Evolutionary conservation across 2,888 invertebrate genomes (phyloP), one percentile per base, ranked within the genome.

Genomic region (Peribatodes rhomboidaria): DNA sequence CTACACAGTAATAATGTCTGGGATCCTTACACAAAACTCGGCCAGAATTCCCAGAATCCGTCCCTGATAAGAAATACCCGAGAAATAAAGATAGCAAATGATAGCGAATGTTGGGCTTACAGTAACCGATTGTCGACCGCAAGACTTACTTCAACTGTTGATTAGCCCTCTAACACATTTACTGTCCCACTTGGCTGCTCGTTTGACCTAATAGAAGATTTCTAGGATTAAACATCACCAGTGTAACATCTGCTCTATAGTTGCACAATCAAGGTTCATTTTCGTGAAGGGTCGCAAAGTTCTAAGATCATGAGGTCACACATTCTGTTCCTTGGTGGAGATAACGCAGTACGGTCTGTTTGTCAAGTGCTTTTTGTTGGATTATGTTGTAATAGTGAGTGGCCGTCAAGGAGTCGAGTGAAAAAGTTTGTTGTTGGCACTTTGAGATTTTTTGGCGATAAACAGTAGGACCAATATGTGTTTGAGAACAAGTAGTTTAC

Each of bases 171-270:
- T 52, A 67, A 66, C 69, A 68, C 70, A 69, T 71, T 69, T 63
- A 69, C 72, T 67, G 69, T 57, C 72, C 33, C 69, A 68, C 70
- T 72, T 68, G 59, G 54, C 65, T 68, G 70, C 68, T 63, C 70
- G 68, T 70, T 67, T 55, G 37, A 67, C 67, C 69, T 73, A 71
- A 73, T 73, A 67, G 68, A 53, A 69, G 69, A 69, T 70, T 66
- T 64, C 70, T 64, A 68, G 66, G 70, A 72, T 72, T 69, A 70
- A 61, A 47, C 16, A 22, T 47, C 0, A 10, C 22, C 20, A 22
- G 0, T 3, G 62, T 1, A 65, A 20, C 56, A 3, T 54, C 18
- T 10, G 39, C 61, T 49, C 31, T 65, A 62, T 14, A 1, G 4
- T 3, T 6, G 9, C 2, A 27, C 8, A 1, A 1, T 20, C 63